These are phyloP conservation scores for Aurelia sp. DNA, from an alignment of 30 jellyfish, hydroid and myxozoan species.

Conservation along the genomic window DNA sequence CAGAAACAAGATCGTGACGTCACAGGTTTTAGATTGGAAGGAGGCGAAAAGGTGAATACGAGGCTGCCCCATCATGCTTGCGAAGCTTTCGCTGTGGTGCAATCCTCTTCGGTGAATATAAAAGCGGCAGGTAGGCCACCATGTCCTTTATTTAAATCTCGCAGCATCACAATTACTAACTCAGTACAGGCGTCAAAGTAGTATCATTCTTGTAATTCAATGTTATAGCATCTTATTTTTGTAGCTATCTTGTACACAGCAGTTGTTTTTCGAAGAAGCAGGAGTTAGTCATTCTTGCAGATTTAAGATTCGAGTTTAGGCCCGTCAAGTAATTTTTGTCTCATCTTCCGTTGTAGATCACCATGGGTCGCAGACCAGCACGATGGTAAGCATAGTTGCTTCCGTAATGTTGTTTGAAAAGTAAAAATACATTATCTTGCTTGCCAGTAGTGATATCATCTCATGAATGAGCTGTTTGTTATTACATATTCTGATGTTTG, in stretches of 20 bases:
- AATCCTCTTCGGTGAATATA: constrained; percentile 1
- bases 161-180: background rate
- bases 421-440: background rate
- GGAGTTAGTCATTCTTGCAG: too few species aligned
- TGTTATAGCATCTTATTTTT: too few species aligned
- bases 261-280: too few species aligned
- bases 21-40: background rate
- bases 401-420: background rate
- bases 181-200: too few species aligned
- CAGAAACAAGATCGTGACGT: background rate
- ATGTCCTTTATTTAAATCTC: background rate
- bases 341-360: constrained; percentile 34
- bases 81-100: constrained; percentile 5
- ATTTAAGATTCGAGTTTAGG: too few species aligned
- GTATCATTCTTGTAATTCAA: too few species aligned
- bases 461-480: too few species aligned
- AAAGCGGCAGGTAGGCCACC: constrained; percentile 6
- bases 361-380: constrained; percentile 99
- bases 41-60: background rate
- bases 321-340: background rate
- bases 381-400: constrained; percentile 79
- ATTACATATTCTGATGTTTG: too few species aligned
- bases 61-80: constrained; percentile 57
- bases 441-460: too few species aligned
- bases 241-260: too few species aligned